Percentiles rank a stretch among this genome's conserved stretches.
phyloP scores from a whole-genome alignment of 2,797 vertebrate genomes.

The Antrozous pallidus region DNA sequence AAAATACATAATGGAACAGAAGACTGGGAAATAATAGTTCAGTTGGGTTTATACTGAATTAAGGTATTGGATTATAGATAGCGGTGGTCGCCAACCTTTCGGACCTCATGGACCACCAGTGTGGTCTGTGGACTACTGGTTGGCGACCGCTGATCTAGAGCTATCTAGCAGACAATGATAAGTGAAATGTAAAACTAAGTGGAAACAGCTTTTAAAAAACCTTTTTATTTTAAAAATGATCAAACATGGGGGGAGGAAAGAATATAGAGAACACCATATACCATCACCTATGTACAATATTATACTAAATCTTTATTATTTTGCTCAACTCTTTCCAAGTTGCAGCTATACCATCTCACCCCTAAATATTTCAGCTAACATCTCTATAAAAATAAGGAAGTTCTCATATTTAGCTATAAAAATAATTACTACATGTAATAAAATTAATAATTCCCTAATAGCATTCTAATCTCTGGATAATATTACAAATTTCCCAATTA shows the following conservation, averaged over 20 bases:
- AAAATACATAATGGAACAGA: background rate
- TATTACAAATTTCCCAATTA: background rate
- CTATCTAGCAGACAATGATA: background rate
- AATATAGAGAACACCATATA: background rate
- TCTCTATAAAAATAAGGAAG: background rate
- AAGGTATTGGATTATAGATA: background rate
- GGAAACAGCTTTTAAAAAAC: background rate
- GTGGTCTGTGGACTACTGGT: no score
- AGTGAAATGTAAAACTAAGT: slow-evolving; percentile 16
- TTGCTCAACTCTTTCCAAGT: slow-evolving; percentile 17
- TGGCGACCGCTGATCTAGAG: background rate
- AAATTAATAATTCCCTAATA: background rate
- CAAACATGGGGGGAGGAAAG: background rate
- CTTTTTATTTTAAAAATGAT: background rate
- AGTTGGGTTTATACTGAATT: background rate
- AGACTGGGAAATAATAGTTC: background rate
- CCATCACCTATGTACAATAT: background rate
- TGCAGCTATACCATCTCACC: background rate
- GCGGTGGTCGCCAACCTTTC: no score
- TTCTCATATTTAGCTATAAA: background rate
- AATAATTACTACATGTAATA: background rate
- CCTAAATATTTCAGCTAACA: slow-evolving; percentile 4
- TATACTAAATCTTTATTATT: background rate
- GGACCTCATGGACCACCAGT: no score
- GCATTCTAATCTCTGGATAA: background rate